Conservation (phyloP, 2,797 vertebrate genomes). For the Gorsachius magnificus region DNA sequence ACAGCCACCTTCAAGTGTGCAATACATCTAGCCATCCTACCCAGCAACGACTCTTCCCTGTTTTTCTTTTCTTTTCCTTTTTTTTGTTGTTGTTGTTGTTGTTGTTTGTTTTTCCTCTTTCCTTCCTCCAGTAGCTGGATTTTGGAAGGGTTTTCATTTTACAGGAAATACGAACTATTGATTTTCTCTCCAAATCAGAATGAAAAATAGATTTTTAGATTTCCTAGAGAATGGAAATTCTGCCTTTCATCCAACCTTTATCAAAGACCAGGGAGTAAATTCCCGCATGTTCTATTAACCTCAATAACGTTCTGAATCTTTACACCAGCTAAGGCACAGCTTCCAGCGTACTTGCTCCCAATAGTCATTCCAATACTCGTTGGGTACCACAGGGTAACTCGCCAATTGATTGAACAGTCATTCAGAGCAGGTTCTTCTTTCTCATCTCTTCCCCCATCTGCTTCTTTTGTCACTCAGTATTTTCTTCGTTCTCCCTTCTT, state of each 20-base stretch:
- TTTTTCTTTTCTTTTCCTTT: too few relatives aligned
- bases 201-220: background rate
- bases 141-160: background rate
- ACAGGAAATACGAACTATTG: background rate
- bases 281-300: background rate
- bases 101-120: background rate
- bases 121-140: background rate
- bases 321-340: background rate
- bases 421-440: background rate
- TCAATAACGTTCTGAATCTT: background rate
- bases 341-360: background rate
- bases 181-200: background rate
- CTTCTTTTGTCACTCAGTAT: background rate
- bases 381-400: background rate
- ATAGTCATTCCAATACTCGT: accelerated
- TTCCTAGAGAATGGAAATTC: background rate
- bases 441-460: background rate
- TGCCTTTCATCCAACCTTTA: background rate
- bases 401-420: background rate
- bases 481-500: background rate
- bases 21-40: background rate
- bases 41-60: background rate
- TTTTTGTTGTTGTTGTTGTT: too few relatives aligned
- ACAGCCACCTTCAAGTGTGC: background rate
- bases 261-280: background rate